Percentiles rank a stretch among this genome's conserved stretches.
These are phyloP conservation scores for Pomacea maculata DNA, from an alignment of 1,140 invertebrate genomes.

Conservation along the genomic window DNA sequence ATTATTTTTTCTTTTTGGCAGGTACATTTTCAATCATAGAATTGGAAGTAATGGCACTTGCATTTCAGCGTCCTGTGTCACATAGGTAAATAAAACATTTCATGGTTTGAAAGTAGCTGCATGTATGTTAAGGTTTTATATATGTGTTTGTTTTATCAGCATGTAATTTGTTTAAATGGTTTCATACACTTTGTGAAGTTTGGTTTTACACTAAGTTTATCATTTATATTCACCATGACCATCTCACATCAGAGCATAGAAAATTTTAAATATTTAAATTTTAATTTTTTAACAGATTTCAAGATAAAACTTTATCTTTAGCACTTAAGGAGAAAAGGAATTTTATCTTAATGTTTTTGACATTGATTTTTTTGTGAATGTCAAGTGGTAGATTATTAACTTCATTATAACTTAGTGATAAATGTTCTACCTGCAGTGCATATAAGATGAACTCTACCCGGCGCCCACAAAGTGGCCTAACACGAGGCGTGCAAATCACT, in stretches of 20 bases:
- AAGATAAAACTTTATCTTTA: no score
- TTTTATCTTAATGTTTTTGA: no score
- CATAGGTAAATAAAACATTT: constrained; percentile 2
- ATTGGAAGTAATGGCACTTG: constrained; percentile 18
- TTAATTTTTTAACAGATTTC: no score
- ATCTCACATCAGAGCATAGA: neutral
- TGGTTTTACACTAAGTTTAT: neutral
- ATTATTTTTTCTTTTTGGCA: neutral
- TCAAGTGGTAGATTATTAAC: no score
- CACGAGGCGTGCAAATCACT: constrained; percentile 61
- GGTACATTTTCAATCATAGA: neutral
- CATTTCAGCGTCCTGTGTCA: constrained; percentile 16
- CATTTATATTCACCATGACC: neutral
- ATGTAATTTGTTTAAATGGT: neutral
- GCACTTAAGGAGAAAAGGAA: no score
- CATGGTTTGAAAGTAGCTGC: neutral
- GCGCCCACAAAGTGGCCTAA: constrained; percentile 51
- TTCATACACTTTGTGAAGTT: neutral
- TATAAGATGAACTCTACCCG: constrained; percentile 38
- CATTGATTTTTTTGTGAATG: no score
- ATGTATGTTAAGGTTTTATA: neutral
- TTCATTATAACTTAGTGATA: neutral
- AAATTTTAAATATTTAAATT: neutral
- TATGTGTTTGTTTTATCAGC: no score
- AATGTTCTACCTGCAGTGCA: constrained; percentile 16